Evolutionary conservation across 2,797 vertebrate species (phyloP).

Genomic region (Coluber constrictor): DNA sequence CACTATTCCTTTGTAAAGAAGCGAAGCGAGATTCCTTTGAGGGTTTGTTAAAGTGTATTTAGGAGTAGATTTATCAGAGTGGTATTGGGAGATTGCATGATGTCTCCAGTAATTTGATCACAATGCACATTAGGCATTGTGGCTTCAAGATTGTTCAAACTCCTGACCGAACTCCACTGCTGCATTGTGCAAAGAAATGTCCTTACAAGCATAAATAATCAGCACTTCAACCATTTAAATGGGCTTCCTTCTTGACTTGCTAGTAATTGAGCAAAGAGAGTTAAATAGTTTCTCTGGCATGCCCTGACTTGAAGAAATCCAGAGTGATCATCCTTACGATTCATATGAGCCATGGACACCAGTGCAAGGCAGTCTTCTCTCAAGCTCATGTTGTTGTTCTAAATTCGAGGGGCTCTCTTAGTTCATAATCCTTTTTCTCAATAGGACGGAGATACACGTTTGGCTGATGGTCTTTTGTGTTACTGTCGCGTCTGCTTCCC

Average conservation of each 20-base stretch:
- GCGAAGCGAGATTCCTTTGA: background rate
- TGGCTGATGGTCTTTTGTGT: slow-evolving; percentile 25
- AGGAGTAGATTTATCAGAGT: background rate
- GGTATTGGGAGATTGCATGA: background rate
- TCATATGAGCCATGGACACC: background rate
- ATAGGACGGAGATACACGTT: slow-evolving; percentile 43
- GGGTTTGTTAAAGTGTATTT: background rate
- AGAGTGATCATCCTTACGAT: background rate
- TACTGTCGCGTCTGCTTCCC: slow-evolving; percentile 21
- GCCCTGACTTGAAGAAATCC: background rate
- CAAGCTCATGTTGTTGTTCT: background rate
- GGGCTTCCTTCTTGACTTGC: background rate
- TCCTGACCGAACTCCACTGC: background rate
- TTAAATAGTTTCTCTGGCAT: background rate
- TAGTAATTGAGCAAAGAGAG: background rate
- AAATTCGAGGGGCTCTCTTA: background rate
- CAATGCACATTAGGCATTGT: background rate
- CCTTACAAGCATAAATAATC: background rate
- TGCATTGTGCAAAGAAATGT: background rate
- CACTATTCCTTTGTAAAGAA: background rate
- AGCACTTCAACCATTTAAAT: too few species aligned
- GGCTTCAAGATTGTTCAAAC: background rate
- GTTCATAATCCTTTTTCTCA: background rate
- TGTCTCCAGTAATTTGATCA: background rate
- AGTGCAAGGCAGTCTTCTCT: background rate